These are phyloP conservation scores for Brachylomia viminalis DNA, from an alignment of 2,888 invertebrate species.

Conservation along the genomic window DNA sequence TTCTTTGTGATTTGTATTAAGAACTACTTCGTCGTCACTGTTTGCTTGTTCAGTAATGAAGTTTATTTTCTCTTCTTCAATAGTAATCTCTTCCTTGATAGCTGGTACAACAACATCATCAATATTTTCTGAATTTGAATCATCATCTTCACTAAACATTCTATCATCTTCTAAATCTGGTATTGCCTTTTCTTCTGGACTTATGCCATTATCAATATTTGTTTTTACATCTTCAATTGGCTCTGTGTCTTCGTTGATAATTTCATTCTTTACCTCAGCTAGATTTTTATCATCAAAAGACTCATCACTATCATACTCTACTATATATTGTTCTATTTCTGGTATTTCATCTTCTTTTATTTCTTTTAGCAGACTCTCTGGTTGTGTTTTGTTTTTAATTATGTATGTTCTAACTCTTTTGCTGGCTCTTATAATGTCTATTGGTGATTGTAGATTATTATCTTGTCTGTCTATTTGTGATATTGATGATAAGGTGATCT, in stretches of 20 bases:
- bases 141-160: slow-evolving; percentile 27
- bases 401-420: slow-evolving; percentile 48
- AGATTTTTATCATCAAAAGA: slow-evolving; percentile 34
- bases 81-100: slow-evolving; percentile 26
- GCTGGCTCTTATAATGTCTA: slow-evolving; percentile 29
- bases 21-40: not conserved
- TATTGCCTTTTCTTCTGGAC: slow-evolving; percentile 2
- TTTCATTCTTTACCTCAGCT: slow-evolving; percentile 43
- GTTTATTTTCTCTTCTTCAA: slow-evolving; percentile 1
- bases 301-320: slow-evolving; percentile 34
- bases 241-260: not conserved
- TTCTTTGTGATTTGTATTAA: slow-evolving; percentile 12
- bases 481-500: slow-evolving; percentile 56
- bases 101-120: not conserved
- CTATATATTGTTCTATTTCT: slow-evolving; percentile 26
- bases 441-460: slow-evolving; percentile 40
- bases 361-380: not conserved
- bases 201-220: not conserved
- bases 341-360: slow-evolving; percentile 1
- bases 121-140: slow-evolving; percentile 1
- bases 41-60: slow-evolving; percentile 1
- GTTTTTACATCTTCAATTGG: not conserved
- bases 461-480: slow-evolving; percentile 38
- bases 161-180: slow-evolving; percentile 13
- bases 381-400: slow-evolving; percentile 23